Percentiles rank a stretch among this genome's conserved stretches.
These are phyloP conservation scores for Drosophila kanapiae DNA, from an alignment of 1,140 invertebrate species.

Conservation along the genomic window DNA sequence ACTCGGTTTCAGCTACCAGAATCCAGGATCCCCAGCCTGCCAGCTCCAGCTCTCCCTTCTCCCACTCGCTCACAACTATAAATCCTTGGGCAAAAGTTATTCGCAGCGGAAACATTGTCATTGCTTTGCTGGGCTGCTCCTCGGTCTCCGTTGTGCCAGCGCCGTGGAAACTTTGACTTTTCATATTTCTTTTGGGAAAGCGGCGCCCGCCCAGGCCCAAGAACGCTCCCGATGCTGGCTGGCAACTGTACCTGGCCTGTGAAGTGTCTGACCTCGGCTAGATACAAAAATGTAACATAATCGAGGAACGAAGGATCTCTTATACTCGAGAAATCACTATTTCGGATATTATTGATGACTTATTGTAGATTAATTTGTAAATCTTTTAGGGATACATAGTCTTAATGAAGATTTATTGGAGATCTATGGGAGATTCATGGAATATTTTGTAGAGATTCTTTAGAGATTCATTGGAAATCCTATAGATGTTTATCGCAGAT, in stretches of 20 bases:
- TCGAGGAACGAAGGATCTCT: not conserved
- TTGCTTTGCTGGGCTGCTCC: constrained; percentile 41
- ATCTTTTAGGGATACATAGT: no score
- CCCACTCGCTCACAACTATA: constrained; percentile 57
- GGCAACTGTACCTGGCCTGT: constrained; percentile 12
- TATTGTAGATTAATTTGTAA: no score
- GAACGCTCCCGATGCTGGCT: not conserved
- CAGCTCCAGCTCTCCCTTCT: not conserved
- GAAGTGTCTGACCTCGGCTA: not conserved
- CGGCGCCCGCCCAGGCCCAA: not conserved
- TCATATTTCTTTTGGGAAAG: constrained; percentile 59
- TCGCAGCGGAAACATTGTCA: constrained; percentile 80
- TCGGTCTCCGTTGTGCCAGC: constrained; percentile 38
- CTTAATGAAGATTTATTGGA: not conserved
- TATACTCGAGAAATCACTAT: not conserved
- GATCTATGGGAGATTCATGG: no score
- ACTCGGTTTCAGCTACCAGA: constrained; percentile 55
- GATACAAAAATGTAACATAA: not conserved
- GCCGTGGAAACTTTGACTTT: constrained; percentile 65
- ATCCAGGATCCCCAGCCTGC: constrained; percentile 2
- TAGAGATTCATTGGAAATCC: not conserved
- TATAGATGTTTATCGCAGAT: not conserved
- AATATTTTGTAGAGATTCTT: no score
- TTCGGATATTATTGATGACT: no score
- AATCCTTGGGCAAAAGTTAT: constrained; percentile 79